Conservation (phyloP, 92 coral and sea anemone genomes). For the Parazoanthus swiftii region DNA sequence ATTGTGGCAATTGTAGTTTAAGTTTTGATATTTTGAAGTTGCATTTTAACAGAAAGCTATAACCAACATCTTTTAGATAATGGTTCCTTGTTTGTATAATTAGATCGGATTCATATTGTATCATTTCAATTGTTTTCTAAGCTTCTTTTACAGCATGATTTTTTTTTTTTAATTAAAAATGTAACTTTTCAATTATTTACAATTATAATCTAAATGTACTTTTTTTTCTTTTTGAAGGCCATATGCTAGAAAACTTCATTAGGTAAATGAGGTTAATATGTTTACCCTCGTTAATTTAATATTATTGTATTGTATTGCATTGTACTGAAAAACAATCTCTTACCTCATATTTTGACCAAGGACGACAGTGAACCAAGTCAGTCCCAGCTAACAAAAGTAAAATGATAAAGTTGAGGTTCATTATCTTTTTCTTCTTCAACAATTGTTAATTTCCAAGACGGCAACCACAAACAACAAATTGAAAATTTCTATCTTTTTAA, state of each 20-base stretch:
- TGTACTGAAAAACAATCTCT: not conserved
- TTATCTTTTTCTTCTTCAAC: not conserved
- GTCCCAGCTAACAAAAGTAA: not conserved
- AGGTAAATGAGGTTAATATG: too few species aligned
- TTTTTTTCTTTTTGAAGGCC: too few species aligned
- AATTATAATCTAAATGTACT: too few species aligned
- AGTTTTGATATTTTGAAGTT: conserved; percentile 28
- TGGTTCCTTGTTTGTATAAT: not conserved
- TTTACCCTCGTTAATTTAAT: too few species aligned
- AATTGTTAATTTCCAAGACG: not conserved
- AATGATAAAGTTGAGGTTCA: not conserved
- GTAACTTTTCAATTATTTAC: too few species aligned
- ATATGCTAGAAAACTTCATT: too few species aligned
- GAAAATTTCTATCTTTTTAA: not conserved
- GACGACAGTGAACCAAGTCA: conserved; percentile 2
- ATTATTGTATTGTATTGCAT: too few species aligned
- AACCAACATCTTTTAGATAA: conserved; percentile 36
- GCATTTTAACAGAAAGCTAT: conserved; percentile 37
- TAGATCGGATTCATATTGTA: too few species aligned
- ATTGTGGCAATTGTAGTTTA: conserved; percentile 13
- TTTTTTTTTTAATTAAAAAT: too few species aligned
- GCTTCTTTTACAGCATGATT: too few species aligned
- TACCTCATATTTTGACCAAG: conserved; percentile 3
- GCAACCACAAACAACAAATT: not conserved
- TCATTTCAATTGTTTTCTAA: too few species aligned